Evolutionary conservation across 1,140 invertebrate species (phyloP), one percentile per base, ranked within the genome.

Genomic region (Penaeus chinensis): DNA sequence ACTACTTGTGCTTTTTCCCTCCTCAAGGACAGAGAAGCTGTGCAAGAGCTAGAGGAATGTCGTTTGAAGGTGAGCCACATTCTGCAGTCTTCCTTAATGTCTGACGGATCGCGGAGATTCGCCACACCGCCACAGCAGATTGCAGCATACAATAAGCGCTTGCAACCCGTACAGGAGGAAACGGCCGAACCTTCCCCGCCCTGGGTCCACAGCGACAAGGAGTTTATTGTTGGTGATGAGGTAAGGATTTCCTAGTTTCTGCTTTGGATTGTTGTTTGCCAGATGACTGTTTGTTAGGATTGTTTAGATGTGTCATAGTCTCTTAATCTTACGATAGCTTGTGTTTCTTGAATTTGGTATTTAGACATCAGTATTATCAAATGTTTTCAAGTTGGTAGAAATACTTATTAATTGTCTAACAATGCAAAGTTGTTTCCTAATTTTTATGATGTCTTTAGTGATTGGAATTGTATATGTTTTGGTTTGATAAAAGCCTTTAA

Each of bases 71-170:
- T 97, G 42, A 96, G 96, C 0, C 95, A 96, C 88, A 96, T 96
- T 10, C 92, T 98, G 11, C 96, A 97, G 91, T 96, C 96, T 0
- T 97, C 96, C 91, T 93, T 97, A 90, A 95, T 96, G 92, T 96
- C 96, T 0, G 95, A 97, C 91, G 96, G 96, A 5, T 93, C 95
- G 18, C 92, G 96, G 90, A 92, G 96, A 82, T 96, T 96, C 91
- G 96, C 96, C 0, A 97, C 96, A 7, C 96, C 96, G 2, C 96
- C 96, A 0, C 96, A 97, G 90, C 96, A 97, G 93, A 96, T 97
- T 89, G 95, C 96, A 10, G 95, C 96, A 5, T 97, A 96, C 87
- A 97, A 98, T 92, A 93, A 96, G 74, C 92, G 96, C 91, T 95
- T 95, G 11, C 92, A 94, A 71, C 95, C 96, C 0, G 54, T 77